phyloP scores from a whole-genome alignment of 1,140 invertebrate species.

The Eurosta solidaginis region DNA sequence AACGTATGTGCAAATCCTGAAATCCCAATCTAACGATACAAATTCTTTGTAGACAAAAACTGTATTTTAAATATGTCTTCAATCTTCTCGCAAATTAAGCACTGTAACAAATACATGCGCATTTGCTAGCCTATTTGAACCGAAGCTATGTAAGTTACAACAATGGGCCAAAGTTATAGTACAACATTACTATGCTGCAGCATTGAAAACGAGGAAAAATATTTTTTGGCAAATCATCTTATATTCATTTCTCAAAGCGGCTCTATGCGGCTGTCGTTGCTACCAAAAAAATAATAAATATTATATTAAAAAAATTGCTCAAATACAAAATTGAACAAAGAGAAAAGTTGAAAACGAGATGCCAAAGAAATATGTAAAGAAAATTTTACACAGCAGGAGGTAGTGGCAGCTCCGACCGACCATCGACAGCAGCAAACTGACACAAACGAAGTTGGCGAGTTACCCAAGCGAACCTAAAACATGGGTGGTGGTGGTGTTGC shows the following conservation, averaged over 20 bases:
- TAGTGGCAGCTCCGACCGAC: not conserved
- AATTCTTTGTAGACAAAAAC: too few relatives aligned
- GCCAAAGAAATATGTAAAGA: conserved; percentile 12
- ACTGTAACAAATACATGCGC: too few relatives aligned
- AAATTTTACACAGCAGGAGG: not conserved
- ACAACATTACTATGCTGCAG: not conserved
- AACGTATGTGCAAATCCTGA: too few relatives aligned
- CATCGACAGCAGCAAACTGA: not conserved
- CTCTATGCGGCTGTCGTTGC: conserved; percentile 29
- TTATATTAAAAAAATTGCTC: too few relatives aligned
- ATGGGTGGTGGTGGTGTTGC: conserved; percentile 7
- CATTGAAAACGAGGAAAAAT: not conserved
- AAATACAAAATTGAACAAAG: conserved; percentile 2
- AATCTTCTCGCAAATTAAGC: not conserved
- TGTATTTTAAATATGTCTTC: too few relatives aligned
- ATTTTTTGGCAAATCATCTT: conserved; percentile 57
- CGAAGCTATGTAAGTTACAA: not conserved
- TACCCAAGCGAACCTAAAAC: not conserved
- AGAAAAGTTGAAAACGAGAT: conserved; percentile 9
- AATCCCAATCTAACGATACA: too few relatives aligned
- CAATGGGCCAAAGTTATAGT: not conserved
- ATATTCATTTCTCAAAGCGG: conserved; percentile 56
- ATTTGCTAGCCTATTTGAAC: not conserved
- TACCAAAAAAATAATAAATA: conserved; percentile 4
- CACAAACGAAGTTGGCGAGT: not conserved